Base-by-base conservation (phyloP, 2,797 vertebrate genomes). In the Myotis findleyi region DNA sequence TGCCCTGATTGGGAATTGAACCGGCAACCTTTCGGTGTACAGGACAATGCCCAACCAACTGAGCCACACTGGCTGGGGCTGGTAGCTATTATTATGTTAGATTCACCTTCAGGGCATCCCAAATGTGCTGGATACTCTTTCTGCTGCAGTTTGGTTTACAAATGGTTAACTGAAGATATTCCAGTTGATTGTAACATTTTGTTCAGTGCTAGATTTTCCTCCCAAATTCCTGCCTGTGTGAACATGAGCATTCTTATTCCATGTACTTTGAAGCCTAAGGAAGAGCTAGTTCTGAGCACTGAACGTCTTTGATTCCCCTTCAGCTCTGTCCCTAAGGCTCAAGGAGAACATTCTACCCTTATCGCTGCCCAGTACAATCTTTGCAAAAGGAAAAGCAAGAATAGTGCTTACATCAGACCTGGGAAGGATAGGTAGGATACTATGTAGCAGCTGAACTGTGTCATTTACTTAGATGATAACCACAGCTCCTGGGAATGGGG, bases 331-430 rank as follows among this genome's bases (percentile, higher is more conserved):
- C 9, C 13, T 17, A 76, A 76, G 25, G 36, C 30, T 89, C 71
- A 81, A 87, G 57, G 66, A 92, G 12, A 92, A 47, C 91, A 89
- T 71, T 95, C 33, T 81, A 5, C 10, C 25, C 4, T 91, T 90
- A 41, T 81, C 47, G 88, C 66, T 97, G 73, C 25, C 57, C 13
- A 77, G 1, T 94, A 55, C 8, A 80, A 2, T 93, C n/a, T 94
- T 92, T 81, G 30, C 44, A 89, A 94, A 91, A 91, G 73, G 53
- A 47, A 96, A 86, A 84, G 51, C 53, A 30, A 93, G 25, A 81
- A 38, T 13, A 80, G 49, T 84, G 20, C 16, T 91, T 71, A 91
- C 5, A 30, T 95, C 33, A 59, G 14, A 89, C 36, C 23, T 75
- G 57, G 55, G 51, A 30, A 68, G 25, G 7, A 7, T 71, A 87